Percentiles rank a stretch among this genome's conserved stretches.
These are phyloP conservation scores for Entomyzon cyanotis DNA, from an alignment of 2,113 vertebrate species.

Conservation along the genomic window DNA sequence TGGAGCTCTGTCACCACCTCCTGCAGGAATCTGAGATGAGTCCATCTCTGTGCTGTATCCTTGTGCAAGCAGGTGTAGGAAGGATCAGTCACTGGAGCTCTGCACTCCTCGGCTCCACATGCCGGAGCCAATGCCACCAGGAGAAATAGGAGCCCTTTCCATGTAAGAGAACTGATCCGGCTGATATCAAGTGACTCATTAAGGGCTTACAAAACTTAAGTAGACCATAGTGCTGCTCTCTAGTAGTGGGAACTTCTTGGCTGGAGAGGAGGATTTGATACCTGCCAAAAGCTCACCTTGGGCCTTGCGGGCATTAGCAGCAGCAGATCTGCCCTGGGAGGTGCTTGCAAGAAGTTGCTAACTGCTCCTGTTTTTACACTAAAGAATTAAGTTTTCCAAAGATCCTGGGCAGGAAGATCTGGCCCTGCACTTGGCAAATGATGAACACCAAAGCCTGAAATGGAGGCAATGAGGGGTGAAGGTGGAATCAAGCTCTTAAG, in stretches of 20 bases:
- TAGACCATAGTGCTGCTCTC: constrained; percentile 45
- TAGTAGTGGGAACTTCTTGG: constrained; percentile 44
- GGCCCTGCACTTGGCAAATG: background rate
- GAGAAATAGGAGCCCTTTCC: constrained; percentile 64
- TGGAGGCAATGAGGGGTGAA: background rate
- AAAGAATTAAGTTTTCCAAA: background rate
- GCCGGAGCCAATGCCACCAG: background rate
- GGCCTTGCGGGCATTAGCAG: background rate
- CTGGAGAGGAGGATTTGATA: constrained; percentile 53
- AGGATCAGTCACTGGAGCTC: constrained; percentile 56
- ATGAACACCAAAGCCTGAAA: background rate
- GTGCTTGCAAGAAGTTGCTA: background rate
- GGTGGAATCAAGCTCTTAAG: background rate
- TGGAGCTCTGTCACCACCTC: constrained; percentile 69
- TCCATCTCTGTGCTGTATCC: background rate
- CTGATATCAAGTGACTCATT: constrained; percentile 61
- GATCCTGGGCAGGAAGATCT: background rate
- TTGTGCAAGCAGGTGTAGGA: constrained; percentile 56
- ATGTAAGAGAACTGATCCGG: constrained; percentile 44
- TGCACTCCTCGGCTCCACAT: background rate
- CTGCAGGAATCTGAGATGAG: constrained; percentile 61
- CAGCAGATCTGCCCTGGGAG: background rate
- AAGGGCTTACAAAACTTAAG: constrained; percentile 60
- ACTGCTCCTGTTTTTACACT: background rate
- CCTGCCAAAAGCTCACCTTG: background rate